Conservation (phyloP, 2,113 vertebrate genomes). For the Tupaia tana region DNA sequence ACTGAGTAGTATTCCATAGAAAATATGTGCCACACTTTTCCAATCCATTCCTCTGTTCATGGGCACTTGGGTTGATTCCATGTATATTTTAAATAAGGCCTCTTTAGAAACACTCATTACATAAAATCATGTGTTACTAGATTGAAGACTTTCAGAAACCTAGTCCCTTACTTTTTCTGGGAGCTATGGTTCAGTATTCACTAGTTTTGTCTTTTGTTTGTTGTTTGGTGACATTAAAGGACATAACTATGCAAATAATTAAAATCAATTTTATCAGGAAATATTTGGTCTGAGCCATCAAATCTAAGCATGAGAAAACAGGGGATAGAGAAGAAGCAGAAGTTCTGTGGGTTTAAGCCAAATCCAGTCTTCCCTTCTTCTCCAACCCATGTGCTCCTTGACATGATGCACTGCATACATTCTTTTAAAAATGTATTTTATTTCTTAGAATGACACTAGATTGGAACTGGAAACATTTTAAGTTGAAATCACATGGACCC, state of each 20-base stretch:
- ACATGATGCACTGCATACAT: rapidly evolving
- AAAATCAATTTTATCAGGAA: not conserved
- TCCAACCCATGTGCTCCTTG: rapidly evolving
- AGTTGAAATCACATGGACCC: not conserved
- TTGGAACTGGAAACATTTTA: not conserved
- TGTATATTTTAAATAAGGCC: too few species aligned
- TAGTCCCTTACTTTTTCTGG: too few species aligned
- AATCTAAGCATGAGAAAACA: not conserved
- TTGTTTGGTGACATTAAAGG: not conserved
- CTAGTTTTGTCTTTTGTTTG: not conserved
- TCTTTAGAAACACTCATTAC: not conserved
- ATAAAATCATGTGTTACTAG: not conserved
- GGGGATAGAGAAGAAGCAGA: not conserved
- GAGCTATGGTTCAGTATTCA: rapidly evolving
- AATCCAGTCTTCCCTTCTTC: not conserved
- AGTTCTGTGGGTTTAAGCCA: not conserved
- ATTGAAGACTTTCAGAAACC: not conserved
- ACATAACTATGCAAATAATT: not conserved
- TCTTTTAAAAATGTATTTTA: not conserved
- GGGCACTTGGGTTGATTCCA: too few species aligned
- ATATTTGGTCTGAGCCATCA: not conserved
- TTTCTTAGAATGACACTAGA: not conserved
- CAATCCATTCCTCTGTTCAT: too few species aligned
- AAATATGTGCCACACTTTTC: too few species aligned
- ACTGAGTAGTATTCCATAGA: too few species aligned